These are phyloP conservation scores for Helicolenus hilgendorfi DNA, from an alignment of 2,797 vertebrate genomes.

Conservation along the genomic window DNA sequence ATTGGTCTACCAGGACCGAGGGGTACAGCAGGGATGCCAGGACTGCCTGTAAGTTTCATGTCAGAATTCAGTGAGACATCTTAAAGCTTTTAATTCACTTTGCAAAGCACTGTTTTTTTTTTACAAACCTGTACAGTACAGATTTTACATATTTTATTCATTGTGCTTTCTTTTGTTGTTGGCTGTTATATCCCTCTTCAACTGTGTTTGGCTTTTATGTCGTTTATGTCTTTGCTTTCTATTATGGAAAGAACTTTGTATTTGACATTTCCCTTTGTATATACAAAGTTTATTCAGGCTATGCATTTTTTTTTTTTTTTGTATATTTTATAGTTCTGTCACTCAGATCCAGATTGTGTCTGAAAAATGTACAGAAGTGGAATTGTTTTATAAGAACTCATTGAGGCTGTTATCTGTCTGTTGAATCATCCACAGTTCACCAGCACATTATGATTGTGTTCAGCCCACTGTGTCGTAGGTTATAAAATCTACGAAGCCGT, in stretches of 20 bases:
- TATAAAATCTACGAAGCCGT: conserved; percentile 27
- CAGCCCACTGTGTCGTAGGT: conserved; percentile 15
- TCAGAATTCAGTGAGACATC: not conserved
- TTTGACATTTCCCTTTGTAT: not conserved
- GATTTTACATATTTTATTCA: not conserved
- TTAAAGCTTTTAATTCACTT: not conserved
- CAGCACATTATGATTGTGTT: conserved; percentile 25
- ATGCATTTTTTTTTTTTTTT: not conserved
- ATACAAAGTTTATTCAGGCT: not conserved
- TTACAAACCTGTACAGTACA: not conserved
- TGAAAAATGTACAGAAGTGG: conserved; percentile 1
- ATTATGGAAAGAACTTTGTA: not conserved
- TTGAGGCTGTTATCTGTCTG: conserved; percentile 5
- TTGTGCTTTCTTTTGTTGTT: not conserved
- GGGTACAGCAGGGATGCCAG: conserved; percentile 88
- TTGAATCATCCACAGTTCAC: conserved; percentile 27
- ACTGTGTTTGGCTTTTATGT: not conserved
- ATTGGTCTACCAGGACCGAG: conserved; percentile 83
- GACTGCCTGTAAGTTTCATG: conserved; percentile 87
- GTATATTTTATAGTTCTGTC: not conserved
- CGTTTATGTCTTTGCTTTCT: not conserved
- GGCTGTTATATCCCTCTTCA: not conserved
- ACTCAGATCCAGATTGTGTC: not conserved
- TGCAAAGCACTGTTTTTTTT: not conserved
- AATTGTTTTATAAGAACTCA: conserved; percentile 36